A percentile compares a stretch with the other conserved stretches of the same genome.
phyloP scores from a whole-genome alignment of 2,113 vertebrate genomes.

The Etheostoma cragini region DNA sequence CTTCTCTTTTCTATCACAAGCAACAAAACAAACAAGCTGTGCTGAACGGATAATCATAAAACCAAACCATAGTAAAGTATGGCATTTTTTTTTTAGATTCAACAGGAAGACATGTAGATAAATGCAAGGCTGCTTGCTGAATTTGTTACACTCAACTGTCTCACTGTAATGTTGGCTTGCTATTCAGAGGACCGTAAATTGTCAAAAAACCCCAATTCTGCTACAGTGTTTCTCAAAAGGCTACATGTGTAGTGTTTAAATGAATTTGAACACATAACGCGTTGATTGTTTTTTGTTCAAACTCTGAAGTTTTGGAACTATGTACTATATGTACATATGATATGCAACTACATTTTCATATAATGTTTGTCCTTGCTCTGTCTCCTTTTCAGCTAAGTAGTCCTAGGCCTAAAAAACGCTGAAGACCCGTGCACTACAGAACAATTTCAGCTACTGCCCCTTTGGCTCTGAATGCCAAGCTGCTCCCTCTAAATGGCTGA shows the following conservation, averaged over 20 bases:
- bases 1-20: background rate
- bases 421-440: background rate
- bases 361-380: too few relatives aligned
- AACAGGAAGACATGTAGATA: background rate
- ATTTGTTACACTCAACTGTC: background rate
- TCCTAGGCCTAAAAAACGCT: too few relatives aligned
- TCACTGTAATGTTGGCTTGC: background rate
- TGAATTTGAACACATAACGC: background rate
- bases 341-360: too few relatives aligned
- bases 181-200: background rate
- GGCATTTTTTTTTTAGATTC: background rate
- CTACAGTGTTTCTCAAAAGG: background rate
- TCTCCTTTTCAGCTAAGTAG: too few relatives aligned
- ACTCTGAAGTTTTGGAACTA: background rate
- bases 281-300: background rate
- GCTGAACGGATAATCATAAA: background rate
- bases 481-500: constrained; percentile 27
- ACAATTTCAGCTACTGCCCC: constrained; percentile 3
- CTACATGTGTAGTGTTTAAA: background rate
- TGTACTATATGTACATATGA: too few relatives aligned
- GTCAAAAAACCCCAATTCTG: background rate
- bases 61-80: background rate
- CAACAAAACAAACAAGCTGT: background rate
- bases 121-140: too few relatives aligned
- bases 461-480: constrained; percentile 22